phyloP scores from a whole-genome alignment of 2,888 invertebrate species.

The Cryptocephalus primarius region DNA sequence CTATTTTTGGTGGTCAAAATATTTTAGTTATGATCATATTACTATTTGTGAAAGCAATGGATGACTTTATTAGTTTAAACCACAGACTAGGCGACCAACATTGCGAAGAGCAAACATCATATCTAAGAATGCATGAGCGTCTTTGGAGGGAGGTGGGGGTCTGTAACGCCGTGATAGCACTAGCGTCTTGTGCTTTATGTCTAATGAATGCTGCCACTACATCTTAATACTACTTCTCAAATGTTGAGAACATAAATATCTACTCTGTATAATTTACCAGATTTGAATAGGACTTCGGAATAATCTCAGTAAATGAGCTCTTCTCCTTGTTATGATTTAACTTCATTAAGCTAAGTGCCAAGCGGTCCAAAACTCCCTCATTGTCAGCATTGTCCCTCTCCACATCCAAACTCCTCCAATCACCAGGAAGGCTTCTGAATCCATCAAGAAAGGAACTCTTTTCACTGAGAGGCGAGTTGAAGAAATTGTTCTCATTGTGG shows the following conservation, averaged over 20 bases:
- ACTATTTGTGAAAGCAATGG: too few relatives aligned
- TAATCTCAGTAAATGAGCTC: slow-evolving; percentile 52
- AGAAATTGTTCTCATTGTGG: slow-evolving; percentile 13
- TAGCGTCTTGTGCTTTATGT: too few relatives aligned
- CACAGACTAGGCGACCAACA: too few relatives aligned
- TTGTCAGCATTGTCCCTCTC: not conserved
- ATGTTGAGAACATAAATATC: not conserved
- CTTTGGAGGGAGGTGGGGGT: too few relatives aligned
- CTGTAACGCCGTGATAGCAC: too few relatives aligned
- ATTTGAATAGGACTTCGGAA: slow-evolving; percentile 23
- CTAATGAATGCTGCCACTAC: too few relatives aligned
- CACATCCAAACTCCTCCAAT: slow-evolving; percentile 7
- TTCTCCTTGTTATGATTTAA: slow-evolving; percentile 51
- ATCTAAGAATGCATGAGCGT: too few relatives aligned
- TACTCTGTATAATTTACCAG: slow-evolving; percentile 1
- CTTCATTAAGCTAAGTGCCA: slow-evolving; percentile 36
- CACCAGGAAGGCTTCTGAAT: slow-evolving; percentile 5
- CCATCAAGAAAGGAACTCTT: slow-evolving; percentile 5
- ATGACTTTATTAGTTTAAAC: too few relatives aligned
- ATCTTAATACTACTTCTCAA: too few relatives aligned
- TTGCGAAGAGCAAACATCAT: too few relatives aligned
- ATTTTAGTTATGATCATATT: too few relatives aligned
- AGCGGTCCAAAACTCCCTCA: slow-evolving; percentile 14
- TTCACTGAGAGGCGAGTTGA: slow-evolving; percentile 1
- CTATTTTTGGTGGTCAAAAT: too few relatives aligned